Evolutionary conservation across 2,113 vertebrate species (phyloP).

Genomic region (Mungos mungo): DNA sequence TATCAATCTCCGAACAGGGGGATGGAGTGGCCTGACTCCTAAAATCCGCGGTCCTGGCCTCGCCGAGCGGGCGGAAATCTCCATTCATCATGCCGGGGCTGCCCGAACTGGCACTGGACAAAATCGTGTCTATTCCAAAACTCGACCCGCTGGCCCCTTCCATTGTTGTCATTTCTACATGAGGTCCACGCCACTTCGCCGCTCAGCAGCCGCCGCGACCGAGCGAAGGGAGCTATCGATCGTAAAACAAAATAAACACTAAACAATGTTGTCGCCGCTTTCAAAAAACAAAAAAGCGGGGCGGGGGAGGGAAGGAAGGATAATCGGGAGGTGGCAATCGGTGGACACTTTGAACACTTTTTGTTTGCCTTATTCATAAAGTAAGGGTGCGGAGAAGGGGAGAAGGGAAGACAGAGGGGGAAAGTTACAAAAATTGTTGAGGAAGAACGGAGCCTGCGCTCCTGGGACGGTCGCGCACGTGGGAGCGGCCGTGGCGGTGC

Average conservation of each 20-base stretch:
- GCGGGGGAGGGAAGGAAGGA: neutral
- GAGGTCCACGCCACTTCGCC: constrained; percentile 88
- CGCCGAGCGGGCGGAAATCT: constrained; percentile 92
- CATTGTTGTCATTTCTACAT: constrained; percentile 89
- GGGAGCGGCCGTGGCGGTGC: neutral
- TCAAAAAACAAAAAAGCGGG: neutral
- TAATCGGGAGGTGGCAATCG: constrained; percentile 33
- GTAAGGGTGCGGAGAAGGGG: neutral
- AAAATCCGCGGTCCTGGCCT: constrained; percentile 94
- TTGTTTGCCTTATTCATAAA: constrained; percentile 34
- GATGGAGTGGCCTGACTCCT: constrained; percentile 93
- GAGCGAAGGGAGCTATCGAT: constrained; percentile 51
- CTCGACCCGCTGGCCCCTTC: constrained; percentile 96
- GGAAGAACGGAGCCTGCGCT: neutral
- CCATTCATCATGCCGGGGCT: constrained; percentile 94
- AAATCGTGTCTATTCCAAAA: constrained; percentile 99
- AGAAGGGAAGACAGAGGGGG: neutral
- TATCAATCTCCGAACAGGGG: constrained; percentile 97
- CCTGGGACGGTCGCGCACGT: constrained; percentile 39
- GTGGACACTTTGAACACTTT: constrained; percentile 55
- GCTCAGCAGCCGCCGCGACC: constrained; percentile 51
- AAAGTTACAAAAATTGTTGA: constrained; percentile 24
- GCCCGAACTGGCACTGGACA: constrained; percentile 91
- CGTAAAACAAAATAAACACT: constrained; percentile 64
- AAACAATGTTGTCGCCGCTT: neutral